These are phyloP conservation scores for Liopterus haemorrhoidalis DNA, from an alignment of 2,888 invertebrate genomes.

Conservation along the genomic window DNA sequence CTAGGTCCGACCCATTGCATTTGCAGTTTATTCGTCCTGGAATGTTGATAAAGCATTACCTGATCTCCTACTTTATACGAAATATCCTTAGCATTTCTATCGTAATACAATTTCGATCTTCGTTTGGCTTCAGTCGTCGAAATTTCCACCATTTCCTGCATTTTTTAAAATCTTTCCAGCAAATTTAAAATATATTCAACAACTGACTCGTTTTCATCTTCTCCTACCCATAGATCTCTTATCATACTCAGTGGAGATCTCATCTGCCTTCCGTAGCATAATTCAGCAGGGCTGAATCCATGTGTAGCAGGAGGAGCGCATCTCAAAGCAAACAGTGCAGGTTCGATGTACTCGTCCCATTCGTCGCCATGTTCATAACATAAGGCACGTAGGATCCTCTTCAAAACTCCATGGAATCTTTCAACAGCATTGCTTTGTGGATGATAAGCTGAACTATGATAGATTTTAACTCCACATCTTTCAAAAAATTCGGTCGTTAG, in stretches of 20 bases:
- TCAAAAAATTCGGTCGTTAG: slow-evolving; percentile 6
- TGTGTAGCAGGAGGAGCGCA: slow-evolving; percentile 2
- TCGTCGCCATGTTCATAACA: slow-evolving; percentile 7
- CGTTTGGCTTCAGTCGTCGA: neutral
- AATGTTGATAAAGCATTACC: slow-evolving; percentile 4
- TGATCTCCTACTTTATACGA: neutral
- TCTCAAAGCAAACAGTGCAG: slow-evolving; percentile 5
- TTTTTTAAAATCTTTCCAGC: slow-evolving; percentile 1
- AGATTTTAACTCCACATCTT: slow-evolving; percentile 1
- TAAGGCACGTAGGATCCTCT: neutral
- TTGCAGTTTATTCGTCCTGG: slow-evolving; percentile 7
- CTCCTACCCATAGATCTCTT: slow-evolving; percentile 4
- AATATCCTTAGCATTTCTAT: neutral
- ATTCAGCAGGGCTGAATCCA: slow-evolving; percentile 8
- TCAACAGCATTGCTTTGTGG: neutral
- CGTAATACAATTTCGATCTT: slow-evolving; percentile 5
- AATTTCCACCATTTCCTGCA: slow-evolving; percentile 4
- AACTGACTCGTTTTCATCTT: neutral
- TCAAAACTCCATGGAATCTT: slow-evolving; percentile 5
- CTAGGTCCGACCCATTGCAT: slow-evolving; percentile 10
- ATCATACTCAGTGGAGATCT: slow-evolving; percentile 5
- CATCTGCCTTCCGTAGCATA: slow-evolving; percentile 7
- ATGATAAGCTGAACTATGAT: slow-evolving; percentile 3
- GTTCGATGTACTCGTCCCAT: slow-evolving; percentile 4
- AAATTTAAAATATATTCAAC: neutral